phyloP scores from a whole-genome alignment of 2,797 vertebrate genomes.

The Urosaurus nigricauda region DNA sequence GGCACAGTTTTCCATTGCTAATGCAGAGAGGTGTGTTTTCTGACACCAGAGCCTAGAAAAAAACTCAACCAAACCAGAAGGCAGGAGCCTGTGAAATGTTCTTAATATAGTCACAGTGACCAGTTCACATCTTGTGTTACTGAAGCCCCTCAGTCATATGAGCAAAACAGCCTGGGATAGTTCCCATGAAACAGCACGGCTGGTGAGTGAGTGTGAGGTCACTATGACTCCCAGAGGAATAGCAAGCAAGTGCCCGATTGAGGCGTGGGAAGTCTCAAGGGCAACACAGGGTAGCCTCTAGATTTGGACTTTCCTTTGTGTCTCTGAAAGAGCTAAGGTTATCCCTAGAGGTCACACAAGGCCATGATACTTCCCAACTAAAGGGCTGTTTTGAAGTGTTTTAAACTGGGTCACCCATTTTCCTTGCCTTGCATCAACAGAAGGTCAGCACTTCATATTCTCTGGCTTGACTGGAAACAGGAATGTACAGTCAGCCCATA shows the following conservation, averaged over 20 bases:
- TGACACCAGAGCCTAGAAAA: conserved; percentile 66
- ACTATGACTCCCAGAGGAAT: conserved; percentile 48
- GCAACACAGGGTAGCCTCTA: conserved; percentile 18
- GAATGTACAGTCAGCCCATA: not conserved
- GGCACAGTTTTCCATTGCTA: conserved; percentile 63
- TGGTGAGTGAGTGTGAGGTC: conserved; percentile 65
- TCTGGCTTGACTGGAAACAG: not conserved
- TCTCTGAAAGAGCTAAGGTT: conserved; percentile 59
- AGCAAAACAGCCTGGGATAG: conserved; percentile 8
- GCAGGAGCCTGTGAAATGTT: conserved; percentile 63
- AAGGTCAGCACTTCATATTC: not conserved
- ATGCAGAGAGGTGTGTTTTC: conserved; percentile 65
- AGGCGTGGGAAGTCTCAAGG: conserved; percentile 39
- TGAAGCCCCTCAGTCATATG: conserved; percentile 55
- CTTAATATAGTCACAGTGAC: conserved; percentile 69
- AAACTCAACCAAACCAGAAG: conserved; percentile 60
- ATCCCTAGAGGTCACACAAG: conserved; percentile 58
- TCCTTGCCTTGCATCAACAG: conserved; percentile 26
- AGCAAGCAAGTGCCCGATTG: conserved; percentile 42
- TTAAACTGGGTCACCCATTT: conserved; percentile 37
- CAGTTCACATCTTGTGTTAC: conserved; percentile 72
- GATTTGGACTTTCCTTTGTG: conserved; percentile 62
- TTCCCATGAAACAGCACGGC: conserved; percentile 52
- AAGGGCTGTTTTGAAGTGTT: not conserved
- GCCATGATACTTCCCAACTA: conserved; percentile 56